Percentiles rank a stretch among this genome's conserved stretches.
Conservation (phyloP, 2,797 vertebrate species). For the Lagodon rhomboides region DNA sequence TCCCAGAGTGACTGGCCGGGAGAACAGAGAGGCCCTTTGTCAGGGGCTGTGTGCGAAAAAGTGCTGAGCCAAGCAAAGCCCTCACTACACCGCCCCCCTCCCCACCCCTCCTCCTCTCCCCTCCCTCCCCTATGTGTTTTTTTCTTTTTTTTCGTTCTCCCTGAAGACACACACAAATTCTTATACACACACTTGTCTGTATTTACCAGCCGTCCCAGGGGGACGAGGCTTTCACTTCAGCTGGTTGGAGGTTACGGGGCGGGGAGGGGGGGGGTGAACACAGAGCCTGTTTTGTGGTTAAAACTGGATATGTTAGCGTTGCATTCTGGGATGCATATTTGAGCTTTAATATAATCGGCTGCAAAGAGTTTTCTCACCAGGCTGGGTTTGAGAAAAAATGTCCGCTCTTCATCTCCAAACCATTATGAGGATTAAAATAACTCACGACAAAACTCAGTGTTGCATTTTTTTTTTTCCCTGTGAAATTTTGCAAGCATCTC, state of each 20-base stretch:
- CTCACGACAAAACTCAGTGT: constrained; percentile 28
- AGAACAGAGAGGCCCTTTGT: constrained; percentile 82
- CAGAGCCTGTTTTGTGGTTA: constrained; percentile 60
- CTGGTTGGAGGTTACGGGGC: constrained; percentile 54
- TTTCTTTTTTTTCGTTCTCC: constrained; percentile 58
- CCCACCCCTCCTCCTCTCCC: background rate
- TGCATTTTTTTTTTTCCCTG: constrained; percentile 32
- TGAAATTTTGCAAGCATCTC: constrained; percentile 10
- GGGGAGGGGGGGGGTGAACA: constrained; percentile 11
- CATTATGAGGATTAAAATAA: constrained; percentile 39
- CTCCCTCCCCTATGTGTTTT: constrained; percentile 21
- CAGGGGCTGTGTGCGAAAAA: constrained; percentile 72
- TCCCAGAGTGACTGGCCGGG: constrained; percentile 69
- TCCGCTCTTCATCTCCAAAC: constrained; percentile 17
- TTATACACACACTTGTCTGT: constrained; percentile 59
- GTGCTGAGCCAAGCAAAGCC: constrained; percentile 80
- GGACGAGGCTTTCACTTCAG: constrained; percentile 67
- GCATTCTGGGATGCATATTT: constrained; percentile 44
- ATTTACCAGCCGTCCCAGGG: constrained; percentile 70
- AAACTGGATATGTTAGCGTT: constrained; percentile 40
- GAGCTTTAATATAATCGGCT: constrained; percentile 18
- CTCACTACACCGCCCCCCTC: constrained; percentile 4
- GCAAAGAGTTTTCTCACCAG: constrained; percentile 31
- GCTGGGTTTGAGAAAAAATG: constrained; percentile 14
- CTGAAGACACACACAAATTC: constrained; percentile 56